Percentiles rank a stretch among this genome's conserved stretches.
Conservation (phyloP, 2,888 invertebrate species). For the Stenurella melanura region DNA sequence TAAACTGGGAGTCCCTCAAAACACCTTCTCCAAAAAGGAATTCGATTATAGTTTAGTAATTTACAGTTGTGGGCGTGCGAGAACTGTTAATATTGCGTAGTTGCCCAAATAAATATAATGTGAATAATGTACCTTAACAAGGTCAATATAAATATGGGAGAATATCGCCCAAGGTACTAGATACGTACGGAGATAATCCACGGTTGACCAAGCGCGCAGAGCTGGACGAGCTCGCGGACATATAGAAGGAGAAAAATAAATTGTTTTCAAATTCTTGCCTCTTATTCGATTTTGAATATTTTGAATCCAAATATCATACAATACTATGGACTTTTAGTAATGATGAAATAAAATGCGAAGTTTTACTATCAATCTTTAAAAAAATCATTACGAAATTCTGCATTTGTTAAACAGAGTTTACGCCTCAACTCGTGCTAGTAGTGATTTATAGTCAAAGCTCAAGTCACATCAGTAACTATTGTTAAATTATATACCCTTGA, state of each 20-base stretch:
- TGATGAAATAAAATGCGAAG: too few relatives aligned
- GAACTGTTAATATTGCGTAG: conserved; percentile 17
- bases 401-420: too few relatives aligned
- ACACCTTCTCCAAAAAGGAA: conserved; percentile 71
- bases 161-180: conserved; percentile 25
- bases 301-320: too few relatives aligned
- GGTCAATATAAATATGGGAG: conserved; percentile 27
- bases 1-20: conserved; percentile 64
- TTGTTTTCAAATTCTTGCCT: too few relatives aligned
- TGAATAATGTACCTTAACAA: conserved; percentile 19
- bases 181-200: conserved; percentile 20
- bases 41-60: conserved; percentile 70
- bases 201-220: conserved; percentile 5
- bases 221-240: not conserved
- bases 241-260: not conserved
- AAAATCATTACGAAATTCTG: too few relatives aligned
- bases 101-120: conserved; percentile 13
- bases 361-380: too few relatives aligned
- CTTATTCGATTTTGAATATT: too few relatives aligned
- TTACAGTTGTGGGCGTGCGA: conserved; percentile 55
- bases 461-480: too few relatives aligned
- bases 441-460: too few relatives aligned
- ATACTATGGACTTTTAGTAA: too few relatives aligned
- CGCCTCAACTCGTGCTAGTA: too few relatives aligned
- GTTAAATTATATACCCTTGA: too few relatives aligned